Conservation (phyloP, 2,113 vertebrate genomes). For the Holacanthus passer region DNA sequence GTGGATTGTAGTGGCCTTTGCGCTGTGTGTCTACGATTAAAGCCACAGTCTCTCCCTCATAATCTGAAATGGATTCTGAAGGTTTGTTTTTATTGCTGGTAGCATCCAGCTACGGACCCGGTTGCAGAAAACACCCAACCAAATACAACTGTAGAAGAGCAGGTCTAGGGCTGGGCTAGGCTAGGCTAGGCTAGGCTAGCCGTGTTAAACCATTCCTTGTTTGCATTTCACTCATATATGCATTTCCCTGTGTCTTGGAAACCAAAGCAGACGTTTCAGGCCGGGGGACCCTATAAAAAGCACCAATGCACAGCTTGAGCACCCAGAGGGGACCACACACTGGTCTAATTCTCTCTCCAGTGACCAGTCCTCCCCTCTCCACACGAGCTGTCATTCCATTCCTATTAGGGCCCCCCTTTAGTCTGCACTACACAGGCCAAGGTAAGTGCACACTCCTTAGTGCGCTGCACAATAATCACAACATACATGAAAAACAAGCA, state of each 20-base stretch:
- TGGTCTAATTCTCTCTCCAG: constrained; percentile 34
- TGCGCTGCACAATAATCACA: constrained; percentile 51
- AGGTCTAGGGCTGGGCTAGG: background rate
- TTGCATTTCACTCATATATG: constrained; percentile 45
- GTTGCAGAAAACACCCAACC: constrained; percentile 6
- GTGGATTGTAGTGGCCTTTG: background rate
- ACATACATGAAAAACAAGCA: constrained; percentile 42
- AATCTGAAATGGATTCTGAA: background rate
- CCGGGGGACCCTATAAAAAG: constrained; percentile 53
- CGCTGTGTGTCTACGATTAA: background rate
- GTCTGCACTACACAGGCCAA: constrained; percentile 34
- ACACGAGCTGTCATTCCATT: constrained; percentile 52
- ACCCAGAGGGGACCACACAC: constrained; percentile 61
- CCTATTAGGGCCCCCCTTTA: constrained; percentile 50
- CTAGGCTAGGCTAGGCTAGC: constrained; percentile 1
- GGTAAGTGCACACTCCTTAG: constrained; percentile 27
- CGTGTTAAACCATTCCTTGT: constrained; percentile 32
- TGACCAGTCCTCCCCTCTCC: constrained; percentile 53
- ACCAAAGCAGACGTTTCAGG: constrained; percentile 29
- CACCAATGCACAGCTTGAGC: constrained; percentile 68
- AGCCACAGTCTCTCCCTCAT: background rate
- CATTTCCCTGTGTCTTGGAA: constrained; percentile 19
- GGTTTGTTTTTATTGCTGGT: constrained; percentile 19
- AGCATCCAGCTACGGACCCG: constrained; percentile 7
- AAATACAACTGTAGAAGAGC: constrained; percentile 41